phyloP scores from a whole-genome alignment of 2,113 vertebrate genomes.

The human region GRCh38 chr6:57977501-57978000 shows the following conservation, averaged over 20 bases:
- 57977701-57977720: background rate
- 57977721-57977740: background rate
- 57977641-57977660: background rate
- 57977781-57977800: background rate
- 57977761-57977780: background rate
- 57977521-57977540: background rate
- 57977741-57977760: background rate
- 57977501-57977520: background rate
- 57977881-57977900: background rate
- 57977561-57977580: background rate
- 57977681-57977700: background rate
- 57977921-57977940: background rate
- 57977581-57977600: background rate
- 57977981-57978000: slow-evolving; percentile 15
- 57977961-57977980: background rate
- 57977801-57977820: background rate
- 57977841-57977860: background rate
- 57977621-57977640: background rate
- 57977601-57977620: background rate
- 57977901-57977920: background rate
- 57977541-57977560: background rate
- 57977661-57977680: background rate
- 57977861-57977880: background rate
- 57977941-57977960: background rate
- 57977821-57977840: background rate